These are phyloP conservation scores for Ursus arctos DNA, from an alignment of 2,113 vertebrate genomes.

Conservation along the genomic window DNA sequence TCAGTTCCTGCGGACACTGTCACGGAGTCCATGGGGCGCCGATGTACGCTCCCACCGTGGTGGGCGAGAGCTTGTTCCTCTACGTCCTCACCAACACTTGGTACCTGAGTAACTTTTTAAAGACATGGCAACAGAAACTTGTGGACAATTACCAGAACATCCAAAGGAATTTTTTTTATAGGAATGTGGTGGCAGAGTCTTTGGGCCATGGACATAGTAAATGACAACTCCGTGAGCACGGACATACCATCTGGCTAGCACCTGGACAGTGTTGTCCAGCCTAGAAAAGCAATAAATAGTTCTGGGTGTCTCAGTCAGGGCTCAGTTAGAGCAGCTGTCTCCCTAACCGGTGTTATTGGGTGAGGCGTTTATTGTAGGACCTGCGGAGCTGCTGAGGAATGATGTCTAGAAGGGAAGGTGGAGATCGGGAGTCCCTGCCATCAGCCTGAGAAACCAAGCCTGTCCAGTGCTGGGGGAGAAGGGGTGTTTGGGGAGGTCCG, in stretches of 20 bases:
- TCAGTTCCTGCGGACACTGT: not conserved
- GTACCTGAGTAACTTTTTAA: not conserved
- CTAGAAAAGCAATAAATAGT: rapidly evolving
- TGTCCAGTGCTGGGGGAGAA: rapidly evolving
- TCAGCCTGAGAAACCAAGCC: no score
- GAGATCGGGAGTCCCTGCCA: rapidly evolving
- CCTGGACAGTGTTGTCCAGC: rapidly evolving
- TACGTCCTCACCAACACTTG: not conserved
- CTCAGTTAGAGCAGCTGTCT: rapidly evolving
- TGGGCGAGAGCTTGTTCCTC: rapidly evolving
- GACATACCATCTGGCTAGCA: rapidly evolving
- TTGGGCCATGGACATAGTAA: rapidly evolving
- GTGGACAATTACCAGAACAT: rapidly evolving
- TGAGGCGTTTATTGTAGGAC: rapidly evolving
- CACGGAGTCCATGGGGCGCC: rapidly evolving
- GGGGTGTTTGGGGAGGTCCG: no score
- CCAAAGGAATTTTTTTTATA: not conserved
- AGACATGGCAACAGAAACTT: rapidly evolving
- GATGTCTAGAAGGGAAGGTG: not conserved
- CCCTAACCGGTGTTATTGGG: rapidly evolving
- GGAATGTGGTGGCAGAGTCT: rapidly evolving
- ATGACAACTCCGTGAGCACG: rapidly evolving
- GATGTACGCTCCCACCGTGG: no score
- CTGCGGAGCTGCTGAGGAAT: rapidly evolving
- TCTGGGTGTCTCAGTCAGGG: rapidly evolving